Evolutionary conservation across 2,113 vertebrate species (phyloP), one percentile per base, ranked within the genome.

Genomic region (Cinclus cinclus): DNA sequence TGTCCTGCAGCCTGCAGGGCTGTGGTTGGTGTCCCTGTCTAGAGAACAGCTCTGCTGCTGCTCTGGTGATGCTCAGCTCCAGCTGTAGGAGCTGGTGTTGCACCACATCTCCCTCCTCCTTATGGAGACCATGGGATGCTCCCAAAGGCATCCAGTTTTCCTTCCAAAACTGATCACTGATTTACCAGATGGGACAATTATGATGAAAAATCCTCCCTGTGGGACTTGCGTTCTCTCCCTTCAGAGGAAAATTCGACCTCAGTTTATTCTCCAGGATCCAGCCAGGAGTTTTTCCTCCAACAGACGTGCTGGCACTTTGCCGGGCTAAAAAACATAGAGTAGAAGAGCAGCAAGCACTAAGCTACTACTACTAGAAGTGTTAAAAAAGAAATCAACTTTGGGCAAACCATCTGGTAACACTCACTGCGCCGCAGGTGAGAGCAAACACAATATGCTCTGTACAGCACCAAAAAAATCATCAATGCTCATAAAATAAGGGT

Each of bases 371-470:
- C 76, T 58, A 53, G 30, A 76, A 77, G 76, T 3, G 68, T 37
- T 20, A 90, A 83, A 85, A 83, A 59, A 74, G 46, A 52, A 64
- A 15, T 31, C 78, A 71, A 6, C 52, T 92, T 79, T 19, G 82
- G 71, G 79, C 59, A 88, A 94, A 90, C 87, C 92, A 92, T 93
- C 92, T 76, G 91, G 91, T 55, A 88, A 85, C 70, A 5, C 78
- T 95, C 88, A 84, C 39, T 37, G 25, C 0, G 1, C 65, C 85
- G 67, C 82, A 94, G 95, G 88, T 94, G 85, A 94, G 70, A 87
- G 65, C 78, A 94, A 93, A 85, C 28, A 82, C 56, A 82, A 69
- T 8, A 63, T 7, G 4, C 35, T 47, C 50, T 8, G 30, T 31
- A 15, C 30, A 44, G 73, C 58, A 56, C 3, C 2, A 33, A 33